Percentiles rank a stretch among this genome's conserved stretches.
These are phyloP conservation scores for Drosophila murphyi DNA, from an alignment of 1,140 invertebrate species.

Conservation along the genomic window DNA sequence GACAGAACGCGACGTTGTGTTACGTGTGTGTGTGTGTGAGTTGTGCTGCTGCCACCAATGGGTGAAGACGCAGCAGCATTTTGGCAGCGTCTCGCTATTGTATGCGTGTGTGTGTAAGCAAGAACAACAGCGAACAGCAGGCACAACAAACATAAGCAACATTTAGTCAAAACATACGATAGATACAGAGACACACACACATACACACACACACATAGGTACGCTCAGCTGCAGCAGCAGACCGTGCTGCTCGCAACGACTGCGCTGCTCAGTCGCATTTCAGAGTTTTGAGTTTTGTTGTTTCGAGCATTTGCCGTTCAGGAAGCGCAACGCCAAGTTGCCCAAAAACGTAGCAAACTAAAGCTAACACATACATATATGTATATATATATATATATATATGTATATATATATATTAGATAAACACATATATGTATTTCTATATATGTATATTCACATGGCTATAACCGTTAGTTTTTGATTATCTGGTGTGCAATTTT, in stretches of 20 bases:
- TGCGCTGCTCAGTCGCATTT: conserved; percentile 45
- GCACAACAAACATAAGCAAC: conserved; percentile 69
- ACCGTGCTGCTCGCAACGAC: conserved; percentile 24
- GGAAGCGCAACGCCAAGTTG: conserved; percentile 72
- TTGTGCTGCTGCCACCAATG: conserved; percentile 64
- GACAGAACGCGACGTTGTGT: conserved; percentile 40
- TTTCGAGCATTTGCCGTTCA: conserved; percentile 69
- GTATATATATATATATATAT: conserved; percentile 26
- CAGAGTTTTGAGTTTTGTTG: conserved; percentile 55
- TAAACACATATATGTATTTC: conserved; percentile 10
- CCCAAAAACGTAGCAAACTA: conserved; percentile 50
- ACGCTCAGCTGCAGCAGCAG: conserved; percentile 13
- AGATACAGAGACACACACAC: conserved; percentile 59
- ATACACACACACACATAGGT: conserved; percentile 31
- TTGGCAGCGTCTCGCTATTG: conserved; percentile 51
- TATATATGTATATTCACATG: conserved; percentile 1
- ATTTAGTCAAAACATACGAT: conserved; percentile 80
- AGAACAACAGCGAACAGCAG: conserved; percentile 50
- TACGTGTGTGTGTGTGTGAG: conserved; percentile 32
- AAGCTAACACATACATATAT: conserved; percentile 24
- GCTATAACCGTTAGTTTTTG: conserved; percentile 13
- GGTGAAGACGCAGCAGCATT: conserved; percentile 65
- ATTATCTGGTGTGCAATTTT: conserved; percentile 1
- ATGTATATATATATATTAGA: conserved; percentile 16
- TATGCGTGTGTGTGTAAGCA: conserved; percentile 46